Percentiles rank a stretch among this genome's conserved stretches.
Conservation (phyloP, 2,113 vertebrate genomes). For the Pygoscelis adeliae region DNA sequence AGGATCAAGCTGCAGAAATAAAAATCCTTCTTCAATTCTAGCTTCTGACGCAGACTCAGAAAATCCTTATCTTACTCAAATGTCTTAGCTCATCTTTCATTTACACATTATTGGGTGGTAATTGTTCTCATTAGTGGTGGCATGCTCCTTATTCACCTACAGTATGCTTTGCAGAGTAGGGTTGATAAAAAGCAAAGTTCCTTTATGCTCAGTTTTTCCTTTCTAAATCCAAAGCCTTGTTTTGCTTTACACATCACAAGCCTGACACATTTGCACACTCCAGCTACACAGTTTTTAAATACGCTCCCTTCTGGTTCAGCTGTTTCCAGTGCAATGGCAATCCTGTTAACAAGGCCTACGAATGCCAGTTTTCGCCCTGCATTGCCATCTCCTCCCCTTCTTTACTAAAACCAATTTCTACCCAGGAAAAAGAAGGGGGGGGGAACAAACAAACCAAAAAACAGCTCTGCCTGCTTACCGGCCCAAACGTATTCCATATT, state of each 20-base stretch:
- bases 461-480: background rate
- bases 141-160: background rate
- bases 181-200: background rate
- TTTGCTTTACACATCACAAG: background rate
- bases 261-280: background rate
- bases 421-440: background rate
- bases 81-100: background rate
- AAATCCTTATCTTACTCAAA: background rate
- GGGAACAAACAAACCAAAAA: background rate
- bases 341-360: background rate
- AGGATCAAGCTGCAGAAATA: background rate
- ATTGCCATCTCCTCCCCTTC: background rate
- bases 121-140: background rate
- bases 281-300: background rate
- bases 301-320: background rate
- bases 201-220: background rate
- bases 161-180: background rate
- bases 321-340: background rate
- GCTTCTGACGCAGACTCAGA: background rate
- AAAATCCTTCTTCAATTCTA: background rate
- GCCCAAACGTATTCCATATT: background rate
- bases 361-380: background rate
- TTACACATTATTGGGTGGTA: background rate
- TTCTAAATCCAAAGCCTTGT: background rate
- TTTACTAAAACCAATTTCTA: background rate